phyloP scores from a whole-genome alignment of 2,888 invertebrate species.

The Poecilobothrus nobilitatus region DNA sequence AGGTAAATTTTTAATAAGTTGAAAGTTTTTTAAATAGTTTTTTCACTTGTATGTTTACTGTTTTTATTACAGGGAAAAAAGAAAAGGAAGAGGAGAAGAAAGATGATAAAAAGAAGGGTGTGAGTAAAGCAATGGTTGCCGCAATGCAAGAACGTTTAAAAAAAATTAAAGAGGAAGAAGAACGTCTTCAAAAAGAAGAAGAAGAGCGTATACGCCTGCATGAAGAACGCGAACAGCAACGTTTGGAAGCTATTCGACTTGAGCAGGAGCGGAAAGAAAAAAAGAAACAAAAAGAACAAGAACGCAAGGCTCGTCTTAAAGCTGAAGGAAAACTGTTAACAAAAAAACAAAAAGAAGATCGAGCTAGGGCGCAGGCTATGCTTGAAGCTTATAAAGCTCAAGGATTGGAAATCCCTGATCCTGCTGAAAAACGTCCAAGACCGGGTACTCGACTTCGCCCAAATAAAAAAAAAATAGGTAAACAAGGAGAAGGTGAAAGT shows the following conservation, averaged over 20 bases:
- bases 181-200: slow-evolving; percentile 59
- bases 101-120: slow-evolving; percentile 54
- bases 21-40: neutral
- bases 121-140: slow-evolving; percentile 76
- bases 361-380: slow-evolving; percentile 79
- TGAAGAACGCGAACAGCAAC: slow-evolving; percentile 64
- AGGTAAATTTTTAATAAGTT: slow-evolving; percentile 11
- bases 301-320: slow-evolving; percentile 83
- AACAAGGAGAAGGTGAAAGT: slow-evolving; percentile 35
- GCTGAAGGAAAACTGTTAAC: slow-evolving; percentile 94
- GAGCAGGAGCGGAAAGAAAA: slow-evolving; percentile 83
- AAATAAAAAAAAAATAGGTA: slow-evolving; percentile 53
- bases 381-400: slow-evolving; percentile 82
- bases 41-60: slow-evolving; percentile 13
- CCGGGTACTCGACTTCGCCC: slow-evolving; percentile 68
- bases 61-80: slow-evolving; percentile 39
- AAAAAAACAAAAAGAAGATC: slow-evolving; percentile 86
- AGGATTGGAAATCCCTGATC: slow-evolving; percentile 72
- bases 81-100: slow-evolving; percentile 49
- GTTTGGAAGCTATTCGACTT: slow-evolving; percentile 64
- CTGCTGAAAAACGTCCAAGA: slow-evolving; percentile 54
- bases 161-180: slow-evolving; percentile 83
- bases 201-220: slow-evolving; percentile 68
- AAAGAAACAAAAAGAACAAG: slow-evolving; percentile 87
- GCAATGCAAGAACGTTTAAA: slow-evolving; percentile 90